Evolutionary conservation across 2,888 invertebrate species (phyloP).

Genomic region (Hyposoter didymator): DNA sequence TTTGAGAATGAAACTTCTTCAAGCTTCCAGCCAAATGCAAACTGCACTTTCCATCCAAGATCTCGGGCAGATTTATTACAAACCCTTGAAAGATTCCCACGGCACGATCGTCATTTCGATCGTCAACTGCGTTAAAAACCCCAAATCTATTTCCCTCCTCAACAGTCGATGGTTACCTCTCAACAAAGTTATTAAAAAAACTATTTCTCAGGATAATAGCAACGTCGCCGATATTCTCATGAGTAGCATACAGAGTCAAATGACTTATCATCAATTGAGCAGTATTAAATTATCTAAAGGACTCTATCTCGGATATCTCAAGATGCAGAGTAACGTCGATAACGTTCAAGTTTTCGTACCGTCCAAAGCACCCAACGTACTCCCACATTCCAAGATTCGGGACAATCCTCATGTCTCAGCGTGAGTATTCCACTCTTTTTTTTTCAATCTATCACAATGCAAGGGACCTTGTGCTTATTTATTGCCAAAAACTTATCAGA

Average conservation of each 20-base stretch:
- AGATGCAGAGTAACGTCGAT: slow-evolving; percentile 98
- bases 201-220: slow-evolving; percentile 90
- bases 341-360: slow-evolving; percentile 97
- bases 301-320: slow-evolving; percentile 97
- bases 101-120: slow-evolving; percentile 96
- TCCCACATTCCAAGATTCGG: slow-evolving; percentile 96
- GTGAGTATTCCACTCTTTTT: slow-evolving; percentile 86
- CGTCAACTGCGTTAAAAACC: slow-evolving; percentile 91
- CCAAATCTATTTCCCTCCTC: slow-evolving; percentile 94
- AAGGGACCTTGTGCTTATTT: too few relatives aligned
- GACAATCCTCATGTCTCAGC: slow-evolving; percentile 98
- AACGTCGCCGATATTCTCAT: slow-evolving; percentile 93
- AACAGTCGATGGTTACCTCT: slow-evolving; percentile 97
- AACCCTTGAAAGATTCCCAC: slow-evolving; percentile 94
- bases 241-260: slow-evolving; percentile 94
- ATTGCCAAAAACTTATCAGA: too few relatives aligned
- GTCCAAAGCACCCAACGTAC: slow-evolving; percentile 95
- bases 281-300: slow-evolving; percentile 93
- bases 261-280: slow-evolving; percentile 91
- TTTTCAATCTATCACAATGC: too few relatives aligned
- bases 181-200: slow-evolving; percentile 92
- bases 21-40: slow-evolving; percentile 97
- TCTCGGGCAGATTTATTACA: slow-evolving; percentile 97
- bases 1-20: slow-evolving; percentile 95
- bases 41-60: slow-evolving; percentile 96